Evolutionary conservation across 2,797 vertebrate genomes (phyloP).

Genomic region (Taenioides sp.): DNA sequence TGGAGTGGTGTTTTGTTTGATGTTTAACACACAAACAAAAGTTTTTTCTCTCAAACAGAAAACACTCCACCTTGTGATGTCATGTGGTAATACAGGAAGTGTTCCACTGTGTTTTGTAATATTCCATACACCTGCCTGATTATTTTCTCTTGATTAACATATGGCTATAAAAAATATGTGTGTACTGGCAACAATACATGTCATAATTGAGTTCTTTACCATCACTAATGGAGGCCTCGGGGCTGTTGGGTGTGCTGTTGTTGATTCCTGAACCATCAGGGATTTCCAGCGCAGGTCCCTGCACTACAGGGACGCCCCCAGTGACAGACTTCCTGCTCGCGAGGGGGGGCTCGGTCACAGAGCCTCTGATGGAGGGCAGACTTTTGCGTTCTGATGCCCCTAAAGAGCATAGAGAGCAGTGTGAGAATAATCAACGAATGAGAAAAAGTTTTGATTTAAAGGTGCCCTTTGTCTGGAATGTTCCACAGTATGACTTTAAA

Average conservation of each 20-base stretch:
- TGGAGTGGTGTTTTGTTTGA: too few relatives aligned
- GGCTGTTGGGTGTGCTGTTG: slow-evolving; percentile 48
- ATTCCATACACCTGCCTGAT: too few relatives aligned
- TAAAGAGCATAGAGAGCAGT: slow-evolving; percentile 19
- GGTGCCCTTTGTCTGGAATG: too few relatives aligned
- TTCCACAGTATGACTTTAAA: too few relatives aligned
- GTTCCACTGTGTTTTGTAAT: too few relatives aligned
- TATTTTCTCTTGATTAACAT: too few relatives aligned
- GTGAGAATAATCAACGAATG: neutral
- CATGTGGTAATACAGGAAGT: too few relatives aligned
- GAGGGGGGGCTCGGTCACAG: slow-evolving; percentile 32
- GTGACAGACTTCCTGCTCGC: slow-evolving; percentile 49
- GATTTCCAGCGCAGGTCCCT: slow-evolving; percentile 42
- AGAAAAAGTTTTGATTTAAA: neutral
- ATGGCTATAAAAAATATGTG: too few relatives aligned
- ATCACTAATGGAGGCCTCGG: slow-evolving; percentile 59
- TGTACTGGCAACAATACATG: too few relatives aligned
- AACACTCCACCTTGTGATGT: too few relatives aligned
- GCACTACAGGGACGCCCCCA: slow-evolving; percentile 7
- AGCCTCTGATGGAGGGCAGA: slow-evolving; percentile 23
- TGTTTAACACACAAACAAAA: too few relatives aligned
- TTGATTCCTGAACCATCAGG: slow-evolving; percentile 50
- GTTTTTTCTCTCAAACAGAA: too few relatives aligned
- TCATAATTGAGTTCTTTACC: slow-evolving; percentile 38
- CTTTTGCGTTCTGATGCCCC: slow-evolving; percentile 57